These are phyloP conservation scores for Xanthorhoe designata DNA, from an alignment of 2,888 invertebrate species.

Conservation along the genomic window DNA sequence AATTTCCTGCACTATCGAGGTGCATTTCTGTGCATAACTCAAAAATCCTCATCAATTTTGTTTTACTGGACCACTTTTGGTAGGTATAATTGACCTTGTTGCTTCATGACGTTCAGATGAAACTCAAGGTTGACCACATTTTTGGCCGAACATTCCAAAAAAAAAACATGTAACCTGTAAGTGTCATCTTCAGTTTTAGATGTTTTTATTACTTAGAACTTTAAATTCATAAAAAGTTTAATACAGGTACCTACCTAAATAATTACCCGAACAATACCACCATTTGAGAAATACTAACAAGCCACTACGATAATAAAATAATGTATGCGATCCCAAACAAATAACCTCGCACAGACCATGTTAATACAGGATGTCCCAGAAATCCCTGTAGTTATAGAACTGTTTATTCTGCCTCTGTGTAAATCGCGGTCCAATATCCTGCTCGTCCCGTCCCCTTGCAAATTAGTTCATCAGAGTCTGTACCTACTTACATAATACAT, in stretches of 20 bases:
- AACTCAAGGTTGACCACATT: too few relatives aligned
- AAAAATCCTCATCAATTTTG: too few relatives aligned
- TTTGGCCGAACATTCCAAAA: too few relatives aligned
- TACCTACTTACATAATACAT: slow-evolving; percentile 36
- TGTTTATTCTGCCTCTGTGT: slow-evolving; percentile 34
- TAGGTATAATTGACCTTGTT: too few relatives aligned
- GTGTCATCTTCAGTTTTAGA: too few relatives aligned
- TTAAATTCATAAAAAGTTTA: not conserved
- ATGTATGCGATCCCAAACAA: slow-evolving; percentile 31
- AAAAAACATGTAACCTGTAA: too few relatives aligned
- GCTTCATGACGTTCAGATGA: too few relatives aligned
- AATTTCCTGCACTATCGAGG: too few relatives aligned
- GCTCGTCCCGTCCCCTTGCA: slow-evolving; percentile 37
- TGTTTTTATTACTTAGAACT: too few relatives aligned
- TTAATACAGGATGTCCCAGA: slow-evolving; percentile 23
- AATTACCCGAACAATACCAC: not conserved
- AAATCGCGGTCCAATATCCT: slow-evolving; percentile 41
- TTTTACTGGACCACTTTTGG: too few relatives aligned
- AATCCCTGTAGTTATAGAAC: slow-evolving; percentile 28
- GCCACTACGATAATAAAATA: slow-evolving; percentile 19
- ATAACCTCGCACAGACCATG: slow-evolving; percentile 18
- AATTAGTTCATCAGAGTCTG: slow-evolving; percentile 41
- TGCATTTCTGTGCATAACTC: too few relatives aligned
- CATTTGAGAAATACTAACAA: not conserved
- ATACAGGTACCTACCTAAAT: not conserved